Conservation (phyloP, 2,113 vertebrate species). For the Agapornis roseicollis region DNA sequence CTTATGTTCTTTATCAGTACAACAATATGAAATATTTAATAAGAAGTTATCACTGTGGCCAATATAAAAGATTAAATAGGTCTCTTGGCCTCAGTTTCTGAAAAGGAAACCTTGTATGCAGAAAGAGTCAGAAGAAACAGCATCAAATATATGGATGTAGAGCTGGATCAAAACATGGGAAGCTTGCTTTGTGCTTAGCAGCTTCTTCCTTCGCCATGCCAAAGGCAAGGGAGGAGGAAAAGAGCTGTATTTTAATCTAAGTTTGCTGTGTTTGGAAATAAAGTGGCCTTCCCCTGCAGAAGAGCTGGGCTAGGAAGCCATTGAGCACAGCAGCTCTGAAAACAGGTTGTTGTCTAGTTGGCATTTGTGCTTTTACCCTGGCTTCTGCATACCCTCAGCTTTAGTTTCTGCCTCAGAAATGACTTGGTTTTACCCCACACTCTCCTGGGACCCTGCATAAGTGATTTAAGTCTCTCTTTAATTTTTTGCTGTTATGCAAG, state of each 20-base stretch:
- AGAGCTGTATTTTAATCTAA: not conserved
- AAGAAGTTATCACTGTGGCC: constrained; percentile 69
- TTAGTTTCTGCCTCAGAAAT: not conserved
- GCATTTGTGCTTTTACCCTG: not conserved
- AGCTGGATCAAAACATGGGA: not conserved
- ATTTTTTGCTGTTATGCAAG: not conserved
- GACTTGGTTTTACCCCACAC: not conserved
- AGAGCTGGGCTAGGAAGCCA: not conserved
- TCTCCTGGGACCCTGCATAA: not conserved
- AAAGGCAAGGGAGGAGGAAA: not conserved
- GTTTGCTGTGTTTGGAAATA: not conserved
- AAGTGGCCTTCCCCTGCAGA: not conserved
- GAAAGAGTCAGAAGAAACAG: constrained; percentile 9
- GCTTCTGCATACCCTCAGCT: not conserved
- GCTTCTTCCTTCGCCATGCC: not conserved
- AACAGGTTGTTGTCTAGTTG: not conserved
- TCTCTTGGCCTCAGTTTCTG: constrained; percentile 22
- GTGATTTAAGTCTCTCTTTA: not conserved
- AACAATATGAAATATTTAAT: constrained; percentile 82
- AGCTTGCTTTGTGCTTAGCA: not conserved
- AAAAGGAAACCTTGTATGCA: constrained; percentile 27
- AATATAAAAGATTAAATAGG: constrained; percentile 78
- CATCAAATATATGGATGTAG: not conserved
- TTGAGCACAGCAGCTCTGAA: not conserved
- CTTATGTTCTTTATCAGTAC: constrained; percentile 66